Conservation (phyloP, 2,888 invertebrate species). For the Pollenia labialis region DNA sequence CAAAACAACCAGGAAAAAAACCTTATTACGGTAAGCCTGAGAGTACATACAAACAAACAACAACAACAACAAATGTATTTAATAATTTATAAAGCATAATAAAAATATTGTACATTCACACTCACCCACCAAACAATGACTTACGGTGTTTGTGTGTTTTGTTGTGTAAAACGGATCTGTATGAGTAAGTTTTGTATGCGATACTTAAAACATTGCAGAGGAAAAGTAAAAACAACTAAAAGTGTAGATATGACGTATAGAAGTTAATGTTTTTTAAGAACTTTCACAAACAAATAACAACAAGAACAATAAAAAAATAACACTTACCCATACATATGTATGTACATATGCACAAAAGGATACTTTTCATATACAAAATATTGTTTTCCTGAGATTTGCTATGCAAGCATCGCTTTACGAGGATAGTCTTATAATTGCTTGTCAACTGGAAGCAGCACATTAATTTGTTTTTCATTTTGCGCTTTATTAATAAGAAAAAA, state of each 20-base stretch:
- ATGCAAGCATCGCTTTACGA: background rate
- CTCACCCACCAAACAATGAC: conserved; percentile 1
- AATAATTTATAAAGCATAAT: conserved; percentile 80
- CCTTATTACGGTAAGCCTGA: conserved; percentile 73
- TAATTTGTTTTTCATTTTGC: too few relatives aligned
- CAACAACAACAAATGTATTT: conserved; percentile 80
- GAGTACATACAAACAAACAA: conserved; percentile 74
- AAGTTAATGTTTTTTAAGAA: conserved; percentile 68
- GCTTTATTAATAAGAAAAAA: too few relatives aligned
- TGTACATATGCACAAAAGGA: conserved; percentile 18
- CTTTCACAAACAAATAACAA: conserved; percentile 61
- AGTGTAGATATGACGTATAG: conserved; percentile 54
- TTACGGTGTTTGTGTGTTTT: background rate
- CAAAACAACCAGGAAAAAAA: conserved; percentile 39
- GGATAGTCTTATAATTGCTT: too few relatives aligned
- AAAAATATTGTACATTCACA: conserved; percentile 37
- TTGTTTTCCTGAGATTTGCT: background rate
- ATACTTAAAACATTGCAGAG: conserved; percentile 38
- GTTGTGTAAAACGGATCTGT: conserved; percentile 22
- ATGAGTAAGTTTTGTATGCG: conserved; percentile 5
- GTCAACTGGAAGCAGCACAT: too few relatives aligned
- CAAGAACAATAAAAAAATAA: conserved; percentile 49
- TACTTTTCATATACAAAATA: conserved; percentile 14
- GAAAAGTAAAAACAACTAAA: conserved; percentile 22
- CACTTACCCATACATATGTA: conserved; percentile 19